phyloP scores from a whole-genome alignment of 1,140 invertebrate genomes.

The Gryllus bimaculatus region DNA sequence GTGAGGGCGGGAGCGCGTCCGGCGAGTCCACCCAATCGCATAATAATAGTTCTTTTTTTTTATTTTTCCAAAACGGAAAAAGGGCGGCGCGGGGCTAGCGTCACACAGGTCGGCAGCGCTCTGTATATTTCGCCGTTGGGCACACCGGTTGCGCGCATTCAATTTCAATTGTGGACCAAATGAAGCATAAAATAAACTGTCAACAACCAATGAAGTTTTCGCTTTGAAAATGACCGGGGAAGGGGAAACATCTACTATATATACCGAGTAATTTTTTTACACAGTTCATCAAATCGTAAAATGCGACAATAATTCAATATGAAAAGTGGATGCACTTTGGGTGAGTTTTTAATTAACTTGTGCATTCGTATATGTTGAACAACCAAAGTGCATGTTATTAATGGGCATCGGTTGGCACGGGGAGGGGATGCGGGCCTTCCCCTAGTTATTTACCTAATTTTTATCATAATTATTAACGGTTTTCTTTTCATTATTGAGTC shows the following conservation, averaged over 20 bases:
- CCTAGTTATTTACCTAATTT: conserved; percentile 1
- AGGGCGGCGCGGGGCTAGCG: too few relatives aligned
- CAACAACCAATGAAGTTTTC: conserved; percentile 2
- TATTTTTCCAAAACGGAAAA: not conserved
- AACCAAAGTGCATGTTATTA: not conserved
- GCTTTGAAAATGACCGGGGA: not conserved
- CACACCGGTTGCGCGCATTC: not conserved
- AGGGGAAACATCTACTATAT: not conserved
- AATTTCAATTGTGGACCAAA: conserved; percentile 1
- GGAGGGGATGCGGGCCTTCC: not conserved
- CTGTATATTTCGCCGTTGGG: not conserved
- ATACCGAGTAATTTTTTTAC: not conserved
- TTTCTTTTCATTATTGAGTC: not conserved
- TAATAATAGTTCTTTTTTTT: conserved; percentile 1
- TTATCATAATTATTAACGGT: not conserved
- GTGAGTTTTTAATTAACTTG: conserved; percentile 5
- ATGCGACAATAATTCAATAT: conserved; percentile 5
- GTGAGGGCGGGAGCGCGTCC: not conserved
- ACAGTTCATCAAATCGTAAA: conserved; percentile 5
- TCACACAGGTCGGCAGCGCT: not conserved
- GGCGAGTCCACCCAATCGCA: not conserved
- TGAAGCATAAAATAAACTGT: conserved; percentile 5
- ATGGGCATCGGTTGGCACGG: not conserved
- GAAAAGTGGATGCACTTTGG: conserved; percentile 3
- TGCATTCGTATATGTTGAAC: not conserved